Percentiles rank a stretch among this genome's conserved stretches.
phyloP scores from a whole-genome alignment of 2,888 invertebrate species.

The Embidobia sp. region DNA sequence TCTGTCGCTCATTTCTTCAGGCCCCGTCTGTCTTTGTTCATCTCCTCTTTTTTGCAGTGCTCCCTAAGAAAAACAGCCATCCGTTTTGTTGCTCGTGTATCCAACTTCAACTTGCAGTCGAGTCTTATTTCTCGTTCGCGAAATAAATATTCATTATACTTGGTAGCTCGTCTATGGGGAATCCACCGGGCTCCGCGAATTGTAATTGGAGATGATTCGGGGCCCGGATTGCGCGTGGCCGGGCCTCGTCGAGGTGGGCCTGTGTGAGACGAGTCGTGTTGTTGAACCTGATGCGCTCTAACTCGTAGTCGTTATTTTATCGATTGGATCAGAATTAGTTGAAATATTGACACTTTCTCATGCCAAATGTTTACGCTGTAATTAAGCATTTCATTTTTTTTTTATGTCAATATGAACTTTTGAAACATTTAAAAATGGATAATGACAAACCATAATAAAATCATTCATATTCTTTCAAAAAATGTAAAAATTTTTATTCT shows the following conservation, averaged over 20 bases:
- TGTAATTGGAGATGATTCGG: slow-evolving; percentile 34
- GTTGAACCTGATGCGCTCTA: not conserved
- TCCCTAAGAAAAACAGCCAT: slow-evolving; percentile 17
- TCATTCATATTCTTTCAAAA: no score
- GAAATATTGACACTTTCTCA: no score
- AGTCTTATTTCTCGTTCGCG: slow-evolving; percentile 42
- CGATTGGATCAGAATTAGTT: not conserved
- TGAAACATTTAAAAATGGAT: no score
- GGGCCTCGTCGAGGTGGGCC: slow-evolving; percentile 9
- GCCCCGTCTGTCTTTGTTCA: not conserved
- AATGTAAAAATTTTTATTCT: no score
- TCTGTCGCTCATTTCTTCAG: not conserved
- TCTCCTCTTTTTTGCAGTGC: slow-evolving; percentile 1
- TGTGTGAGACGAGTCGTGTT: not conserved
- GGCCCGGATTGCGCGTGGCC: slow-evolving; percentile 13
- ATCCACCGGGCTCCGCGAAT: slow-evolving; percentile 28
- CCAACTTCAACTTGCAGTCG: slow-evolving; percentile 53
- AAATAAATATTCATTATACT: slow-evolving; percentile 56
- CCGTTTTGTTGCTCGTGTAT: slow-evolving; percentile 46
- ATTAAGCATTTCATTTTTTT: no score
- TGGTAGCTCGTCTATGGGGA: slow-evolving; percentile 40
- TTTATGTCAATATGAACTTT: no score
- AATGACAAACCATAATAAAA: no score
- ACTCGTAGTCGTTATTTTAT: not conserved
- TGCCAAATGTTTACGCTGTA: no score